phyloP scores from a whole-genome alignment of 2,888 invertebrate species.

The Hypomecis atomaria region DNA sequence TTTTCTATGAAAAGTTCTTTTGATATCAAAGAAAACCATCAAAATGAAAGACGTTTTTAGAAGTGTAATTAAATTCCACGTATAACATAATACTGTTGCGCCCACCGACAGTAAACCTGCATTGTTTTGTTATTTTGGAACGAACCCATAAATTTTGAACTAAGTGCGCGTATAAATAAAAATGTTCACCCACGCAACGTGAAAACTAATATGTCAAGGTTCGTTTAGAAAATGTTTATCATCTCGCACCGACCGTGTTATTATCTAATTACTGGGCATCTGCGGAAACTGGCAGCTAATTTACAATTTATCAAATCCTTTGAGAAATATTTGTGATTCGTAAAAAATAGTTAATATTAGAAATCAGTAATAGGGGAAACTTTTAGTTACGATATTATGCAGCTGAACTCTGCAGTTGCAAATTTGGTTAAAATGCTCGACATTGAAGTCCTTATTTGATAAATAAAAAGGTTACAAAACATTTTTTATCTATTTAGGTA shows the following conservation, averaged over 20 bases:
- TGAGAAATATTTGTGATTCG: not conserved
- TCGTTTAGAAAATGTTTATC: conserved; percentile 61
- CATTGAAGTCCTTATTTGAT: too few relatives aligned
- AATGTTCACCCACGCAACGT: conserved; percentile 61
- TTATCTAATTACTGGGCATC: conserved; percentile 58
- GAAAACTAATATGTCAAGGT: conserved; percentile 76
- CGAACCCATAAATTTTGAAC: conserved; percentile 40
- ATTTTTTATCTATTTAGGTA: too few relatives aligned
- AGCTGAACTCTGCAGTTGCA: conserved; percentile 1
- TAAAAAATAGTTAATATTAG: conserved; percentile 19
- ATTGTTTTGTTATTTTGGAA: conserved; percentile 39
- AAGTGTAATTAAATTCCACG: conserved; percentile 14
- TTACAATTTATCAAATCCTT: conserved; percentile 39
- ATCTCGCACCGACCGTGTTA: conserved; percentile 59
- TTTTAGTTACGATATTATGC: conserved; percentile 35
- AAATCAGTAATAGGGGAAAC: not conserved
- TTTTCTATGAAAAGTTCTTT: not conserved
- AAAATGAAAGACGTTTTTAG: conserved; percentile 16
- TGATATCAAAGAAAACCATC: conserved; percentile 4
- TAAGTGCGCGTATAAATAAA: conserved; percentile 57
- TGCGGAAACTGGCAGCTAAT: conserved; percentile 51
- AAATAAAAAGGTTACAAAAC: too few relatives aligned
- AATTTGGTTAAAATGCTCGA: conserved; percentile 36
- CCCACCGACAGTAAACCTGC: conserved; percentile 22
- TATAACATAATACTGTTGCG: conserved; percentile 18